Evolutionary conservation across 2,113 vertebrate species (phyloP), one percentile per base, ranked within the genome.

Genomic region (Arenaria interpres): DNA sequence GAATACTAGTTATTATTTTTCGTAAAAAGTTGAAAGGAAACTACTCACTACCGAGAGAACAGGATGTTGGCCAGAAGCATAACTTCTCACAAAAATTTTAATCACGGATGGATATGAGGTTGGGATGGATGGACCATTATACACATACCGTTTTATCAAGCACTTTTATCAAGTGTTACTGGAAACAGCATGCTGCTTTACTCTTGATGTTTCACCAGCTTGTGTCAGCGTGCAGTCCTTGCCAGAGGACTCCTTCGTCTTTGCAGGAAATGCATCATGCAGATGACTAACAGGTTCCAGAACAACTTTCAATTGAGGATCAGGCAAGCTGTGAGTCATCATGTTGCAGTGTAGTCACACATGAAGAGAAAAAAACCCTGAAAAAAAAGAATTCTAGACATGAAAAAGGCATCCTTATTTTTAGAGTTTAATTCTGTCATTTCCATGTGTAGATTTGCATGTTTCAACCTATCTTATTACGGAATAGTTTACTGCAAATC

Each of bases 11-110:
- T 91, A 68, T 82, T 85, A 24, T 83, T 83, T 90, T 66, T 91
- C 18, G 62, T 88, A 86, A 90, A 72, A 83, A 63, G 45, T 41
- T 25, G 3, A 93, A 94, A 93, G 78, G 84, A 91, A 97, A 89
- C 81, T 56, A 48, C 67, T 69, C 79, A 73, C 37, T 75, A 15
- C 27, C 68, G 64, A 41, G 23, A 71, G 2, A 30, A 85, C 80
- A 93, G 67, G 59, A 93, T 68, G 79, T 64, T 78, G 66, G 4
- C 53, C 50, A 92, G 48, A 84, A 35, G 3, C 24, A 30, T 30
- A 81, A 48, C 5, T 88, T 90, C 73, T 78, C 30, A 20, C 13
- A 74, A 62, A 53, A 79, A n/a, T 7, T 50, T 80, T 83, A 22
- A 32, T 76, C 9, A 2, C 62, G 7, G 43, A n/a, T 57, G 18